phyloP scores from a whole-genome alignment of 2,888 invertebrate genomes.

The Endomychus coccineus region DNA sequence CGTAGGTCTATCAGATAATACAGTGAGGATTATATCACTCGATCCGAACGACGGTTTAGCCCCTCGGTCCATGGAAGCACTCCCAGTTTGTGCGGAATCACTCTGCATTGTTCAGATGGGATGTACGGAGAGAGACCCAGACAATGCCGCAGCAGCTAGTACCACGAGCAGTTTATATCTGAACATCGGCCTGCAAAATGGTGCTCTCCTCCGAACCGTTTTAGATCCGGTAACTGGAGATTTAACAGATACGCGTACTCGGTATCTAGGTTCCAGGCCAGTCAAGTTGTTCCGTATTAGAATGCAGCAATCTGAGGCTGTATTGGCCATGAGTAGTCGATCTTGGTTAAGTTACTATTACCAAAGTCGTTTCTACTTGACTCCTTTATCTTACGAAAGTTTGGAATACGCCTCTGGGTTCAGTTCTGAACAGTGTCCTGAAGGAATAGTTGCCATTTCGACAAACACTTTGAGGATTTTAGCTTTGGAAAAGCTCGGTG shows the following conservation, averaged over 20 bases:
- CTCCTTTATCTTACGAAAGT: conserved; percentile 92
- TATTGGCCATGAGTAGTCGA: conserved; percentile 94
- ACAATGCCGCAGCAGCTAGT: conserved; percentile 56
- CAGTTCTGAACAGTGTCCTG: conserved; percentile 94
- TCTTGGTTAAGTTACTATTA: conserved; percentile 98
- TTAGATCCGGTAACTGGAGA: conserved; percentile 95
- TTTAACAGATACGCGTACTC: conserved; percentile 91
- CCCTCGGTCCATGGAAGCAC: conserved; percentile 91
- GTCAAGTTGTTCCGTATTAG: conserved; percentile 93
- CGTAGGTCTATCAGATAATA: conserved; percentile 92
- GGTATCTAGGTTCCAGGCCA: conserved; percentile 84
- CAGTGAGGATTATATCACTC: conserved; percentile 93
- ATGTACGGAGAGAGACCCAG: conserved; percentile 54
- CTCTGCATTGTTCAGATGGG: conserved; percentile 95
- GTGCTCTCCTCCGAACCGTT: conserved; percentile 86
- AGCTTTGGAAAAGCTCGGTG: conserved; percentile 95
- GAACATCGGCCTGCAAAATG: conserved; percentile 96
- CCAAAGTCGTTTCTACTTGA: conserved; percentile 92
- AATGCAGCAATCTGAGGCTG: conserved; percentile 95
- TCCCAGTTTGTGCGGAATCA: conserved; percentile 94
- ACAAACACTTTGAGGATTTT: conserved; percentile 95
- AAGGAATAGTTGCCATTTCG: conserved; percentile 56
- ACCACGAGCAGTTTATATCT: conserved; percentile 73
- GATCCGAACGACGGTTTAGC: conserved; percentile 95
- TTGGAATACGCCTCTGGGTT: conserved; percentile 97